Base-by-base conservation (phyloP, 2,888 invertebrate species). In the Ypsolopha scabrella region DNA sequence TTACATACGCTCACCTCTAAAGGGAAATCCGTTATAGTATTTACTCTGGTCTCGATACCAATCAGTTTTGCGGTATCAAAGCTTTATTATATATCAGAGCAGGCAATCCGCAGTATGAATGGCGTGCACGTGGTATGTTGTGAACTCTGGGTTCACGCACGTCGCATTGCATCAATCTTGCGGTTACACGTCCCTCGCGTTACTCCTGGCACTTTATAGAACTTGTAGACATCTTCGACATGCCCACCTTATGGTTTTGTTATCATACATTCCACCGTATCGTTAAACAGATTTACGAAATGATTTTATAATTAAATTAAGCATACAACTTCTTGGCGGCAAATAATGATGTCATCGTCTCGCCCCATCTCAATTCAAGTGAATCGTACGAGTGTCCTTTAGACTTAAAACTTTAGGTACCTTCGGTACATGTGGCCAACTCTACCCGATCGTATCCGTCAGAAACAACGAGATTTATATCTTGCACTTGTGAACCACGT, bases 321-420 rank as follows among this genome's bases (percentile, higher is more conserved):
- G 33, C 34, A 57, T 64, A 59, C 50, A 33, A 51, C 44, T 46
- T 11, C 46, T 48, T 41, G 53, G 51, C 43, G 14, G 47, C 6
- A 24, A 41, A 48, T 36, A 51, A 66, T 72, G 69, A 70, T 68
- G 66, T 71, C 70, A 69, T 62, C 58, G 64, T 64, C 64, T 62
- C 64, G 68, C 63, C 65, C 65, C 62, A 68, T 69, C 64, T 62
- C 60, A 62, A 58, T 58, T 64, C 69, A 63, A 70, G 59, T 63
- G 65, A 68, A 58, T 60, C 67, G 67, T 68, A 63, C 62, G 65
- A 62, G 52, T 51, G 57, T 36, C 50, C 50, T 50, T 50, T 34
- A 50, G 24, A 48, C 7, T 50, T 41, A 14, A 43, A 39, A 39
- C 39, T 24, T 24, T 24, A 24, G 24, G 24, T 4, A 24, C 24